Evolutionary conservation across 2,797 vertebrate genomes (phyloP).

Genomic region (Sardinella longiceps): DNA sequence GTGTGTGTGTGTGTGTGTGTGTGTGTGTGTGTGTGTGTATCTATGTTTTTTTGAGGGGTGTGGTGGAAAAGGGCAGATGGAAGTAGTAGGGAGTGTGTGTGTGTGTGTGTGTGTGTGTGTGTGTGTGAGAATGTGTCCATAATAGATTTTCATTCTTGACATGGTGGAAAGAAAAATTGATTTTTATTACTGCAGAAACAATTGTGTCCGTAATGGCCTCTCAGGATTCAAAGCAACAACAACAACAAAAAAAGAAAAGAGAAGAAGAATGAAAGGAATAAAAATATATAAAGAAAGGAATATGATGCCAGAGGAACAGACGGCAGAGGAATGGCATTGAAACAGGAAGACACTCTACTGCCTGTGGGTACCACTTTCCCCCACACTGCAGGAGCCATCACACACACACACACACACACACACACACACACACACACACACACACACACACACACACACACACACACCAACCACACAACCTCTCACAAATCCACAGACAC

Average conservation of each 20-base stretch:
- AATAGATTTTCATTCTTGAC: slow-evolving; percentile 45
- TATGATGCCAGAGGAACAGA: not conserved
- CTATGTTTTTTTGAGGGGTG: no score
- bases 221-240: slow-evolving; percentile 24
- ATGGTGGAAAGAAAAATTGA: slow-evolving; percentile 48
- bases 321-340: not conserved
- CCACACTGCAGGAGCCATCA: not conserved
- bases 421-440: slow-evolving; percentile 5
- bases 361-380: slow-evolving; percentile 3
- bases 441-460: not conserved
- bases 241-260: not conserved
- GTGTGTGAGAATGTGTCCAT: no score
- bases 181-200: slow-evolving; percentile 54
- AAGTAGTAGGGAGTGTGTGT: not conserved
- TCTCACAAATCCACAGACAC: not conserved
- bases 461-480: no score
- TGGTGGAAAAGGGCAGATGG: no score
- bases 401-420: not conserved
- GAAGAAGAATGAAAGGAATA: not conserved
- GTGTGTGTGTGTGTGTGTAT: no score
- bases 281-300: not conserved
- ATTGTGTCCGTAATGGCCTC: slow-evolving; percentile 52
- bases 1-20: not conserved
- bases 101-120: slow-evolving; percentile 26
- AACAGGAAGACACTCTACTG: not conserved